These are phyloP conservation scores for Melieria crassipennis DNA, from an alignment of 2,888 invertebrate species.

Conservation along the genomic window DNA sequence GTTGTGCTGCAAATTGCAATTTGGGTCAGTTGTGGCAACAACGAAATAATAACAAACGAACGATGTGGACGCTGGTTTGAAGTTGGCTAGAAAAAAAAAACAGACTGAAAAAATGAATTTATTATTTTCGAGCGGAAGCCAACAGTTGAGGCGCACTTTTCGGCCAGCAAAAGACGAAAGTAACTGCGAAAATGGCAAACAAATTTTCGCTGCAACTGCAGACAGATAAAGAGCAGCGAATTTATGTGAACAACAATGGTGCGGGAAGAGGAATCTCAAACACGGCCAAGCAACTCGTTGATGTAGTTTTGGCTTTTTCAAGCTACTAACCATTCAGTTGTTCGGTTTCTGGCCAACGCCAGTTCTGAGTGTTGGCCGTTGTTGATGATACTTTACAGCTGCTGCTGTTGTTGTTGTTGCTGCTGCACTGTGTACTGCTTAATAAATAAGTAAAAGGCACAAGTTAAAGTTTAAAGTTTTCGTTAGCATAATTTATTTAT, in stretches of 20 bases:
- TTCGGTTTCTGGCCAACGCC: too few species aligned
- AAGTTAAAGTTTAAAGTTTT: constrained; percentile 10
- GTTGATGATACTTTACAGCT: neutral
- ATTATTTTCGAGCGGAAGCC: constrained; percentile 18
- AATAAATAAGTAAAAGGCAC: constrained; percentile 10
- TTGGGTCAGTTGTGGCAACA: constrained; percentile 28
- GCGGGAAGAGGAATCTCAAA: neutral
- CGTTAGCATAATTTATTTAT: constrained; percentile 28
- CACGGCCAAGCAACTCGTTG: neutral
- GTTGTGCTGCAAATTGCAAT: constrained; percentile 26
- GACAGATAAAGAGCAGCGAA: neutral
- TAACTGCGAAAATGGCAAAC: too few species aligned
- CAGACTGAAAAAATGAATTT: constrained; percentile 4
- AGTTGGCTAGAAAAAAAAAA: neutral
- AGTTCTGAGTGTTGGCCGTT: too few species aligned
- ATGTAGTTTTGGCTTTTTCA: too few species aligned
- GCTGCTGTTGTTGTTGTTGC: constrained; percentile 5
- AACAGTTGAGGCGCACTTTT: neutral
- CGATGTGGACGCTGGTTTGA: too few species aligned
- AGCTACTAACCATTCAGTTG: too few species aligned
- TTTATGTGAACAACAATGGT: neutral
- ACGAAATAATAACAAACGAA: neutral
- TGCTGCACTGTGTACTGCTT: neutral
- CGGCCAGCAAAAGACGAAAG: too few species aligned
- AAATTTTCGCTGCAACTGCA: too few species aligned